Base-by-base conservation (phyloP, 2,113 vertebrate species). In the Choloepus hoffmanni region DNA sequence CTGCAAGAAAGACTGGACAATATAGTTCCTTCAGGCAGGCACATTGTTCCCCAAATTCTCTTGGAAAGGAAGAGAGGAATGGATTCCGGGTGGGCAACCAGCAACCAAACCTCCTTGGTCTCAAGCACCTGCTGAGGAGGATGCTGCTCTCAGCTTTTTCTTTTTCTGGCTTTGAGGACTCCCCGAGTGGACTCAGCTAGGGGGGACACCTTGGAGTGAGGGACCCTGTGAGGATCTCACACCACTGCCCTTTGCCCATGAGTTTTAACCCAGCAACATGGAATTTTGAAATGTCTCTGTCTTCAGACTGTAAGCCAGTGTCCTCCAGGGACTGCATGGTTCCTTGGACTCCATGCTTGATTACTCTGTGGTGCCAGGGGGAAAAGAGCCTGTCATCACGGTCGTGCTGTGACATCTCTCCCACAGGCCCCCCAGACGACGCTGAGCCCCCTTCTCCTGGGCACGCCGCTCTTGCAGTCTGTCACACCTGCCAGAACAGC, bases 1-100 rank as follows among this genome's bases (percentile, higher is more conserved):
- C 63, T 40, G 10, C 3, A 53, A 74, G 58, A 89, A 45, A 93
- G 28, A 43, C 33, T 45, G 3, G 28, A 43, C 73, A 95, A 84
- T 77, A 62, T 1, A 62, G 28, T 81, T 70, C 40, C 85, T 88
- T 90, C 36, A 91, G 14, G 15, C 11, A 58, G 62, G 74, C 21
- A 81, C 50, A 63, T 90, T 45, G 55, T 53, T 94, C 48, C 67
- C 36, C 43, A 89, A 84, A 50, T 81, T 92, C 93, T 62, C 6
- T 77, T 77, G 15, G 21, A 45, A 33, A 73, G 48, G 63, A 82
- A 67, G 72, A 81, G 68, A 26, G 58, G 26, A 4, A 63, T 78
- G 40, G 62, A 28, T 50, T 33, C 7, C 14, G 23, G 58, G 3
- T 33, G 28, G 55, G 48, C 13, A 62, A 12, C 33, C 30, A 24